These are phyloP conservation scores for Mormyrops attenuatus DNA, from an alignment of 2,797 vertebrate genomes.

Conservation along the genomic window DNA sequence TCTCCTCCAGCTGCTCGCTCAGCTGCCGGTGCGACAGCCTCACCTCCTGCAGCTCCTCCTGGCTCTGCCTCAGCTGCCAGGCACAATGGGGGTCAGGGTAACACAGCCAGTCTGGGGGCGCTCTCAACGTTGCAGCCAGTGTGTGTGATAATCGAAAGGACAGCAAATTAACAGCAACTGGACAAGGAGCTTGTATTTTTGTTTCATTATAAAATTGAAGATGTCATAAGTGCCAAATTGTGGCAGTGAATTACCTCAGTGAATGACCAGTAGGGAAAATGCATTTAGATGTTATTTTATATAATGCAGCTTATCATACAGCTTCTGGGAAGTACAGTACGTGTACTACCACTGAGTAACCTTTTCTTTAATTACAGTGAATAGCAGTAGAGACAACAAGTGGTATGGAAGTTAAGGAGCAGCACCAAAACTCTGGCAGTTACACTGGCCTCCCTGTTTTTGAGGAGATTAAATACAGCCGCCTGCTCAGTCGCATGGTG, in stretches of 20 bases:
- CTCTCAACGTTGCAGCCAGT: too few relatives aligned
- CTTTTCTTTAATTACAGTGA: neutral
- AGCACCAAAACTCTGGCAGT: neutral
- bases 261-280: neutral
- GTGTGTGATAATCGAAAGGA: neutral
- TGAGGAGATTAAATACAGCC: neutral
- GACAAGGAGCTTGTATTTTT: neutral
- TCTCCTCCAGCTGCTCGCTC: conserved; percentile 77
- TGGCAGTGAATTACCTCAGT: neutral
- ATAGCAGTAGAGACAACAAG: neutral
- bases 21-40: conserved; percentile 82
- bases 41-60: conserved; percentile 86
- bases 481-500: neutral
- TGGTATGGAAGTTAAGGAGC: neutral
- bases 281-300: neutral
- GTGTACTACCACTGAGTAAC: neutral
- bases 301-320: neutral
- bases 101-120: neutral
- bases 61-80: conserved; percentile 80
- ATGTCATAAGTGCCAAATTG: neutral
- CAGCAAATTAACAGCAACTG: neutral
- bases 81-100: neutral
- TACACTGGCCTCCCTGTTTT: neutral
- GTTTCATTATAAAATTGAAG: neutral
- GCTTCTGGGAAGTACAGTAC: neutral